phyloP scores from a whole-genome alignment of 1,140 invertebrate genomes.

The Trypoxylus dichotomus region DNA sequence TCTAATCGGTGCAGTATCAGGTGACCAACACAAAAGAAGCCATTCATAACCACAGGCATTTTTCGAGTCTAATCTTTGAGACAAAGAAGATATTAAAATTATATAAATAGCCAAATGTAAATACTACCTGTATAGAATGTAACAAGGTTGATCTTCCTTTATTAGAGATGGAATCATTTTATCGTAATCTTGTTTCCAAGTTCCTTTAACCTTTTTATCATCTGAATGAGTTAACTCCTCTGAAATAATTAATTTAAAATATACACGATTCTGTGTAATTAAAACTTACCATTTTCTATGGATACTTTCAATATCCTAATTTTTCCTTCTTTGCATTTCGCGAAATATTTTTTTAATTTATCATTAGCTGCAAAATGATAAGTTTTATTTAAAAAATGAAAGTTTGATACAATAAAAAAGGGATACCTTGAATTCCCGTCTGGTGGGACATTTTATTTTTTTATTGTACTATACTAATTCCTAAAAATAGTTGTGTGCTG shows the following conservation, averaged over 20 bases:
- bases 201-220: conserved; percentile 67
- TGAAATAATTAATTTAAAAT: conserved; percentile 55
- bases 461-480: not conserved
- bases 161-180: conserved; percentile 75
- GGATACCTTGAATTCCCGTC: conserved; percentile 72
- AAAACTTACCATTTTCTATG: conserved; percentile 79
- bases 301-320: conserved; percentile 79
- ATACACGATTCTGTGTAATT: conserved; percentile 31
- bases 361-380: conserved; percentile 72
- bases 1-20: conserved; percentile 84
- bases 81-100: conserved; percentile 35
- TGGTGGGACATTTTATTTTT: conserved; percentile 71
- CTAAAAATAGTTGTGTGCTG: not conserved
- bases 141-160: conserved; percentile 88
- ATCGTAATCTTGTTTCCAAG: conserved; percentile 90
- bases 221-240: conserved; percentile 76
- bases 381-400: conserved; percentile 5
- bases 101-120: conserved; percentile 45
- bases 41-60: conserved; percentile 86
- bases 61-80: conserved; percentile 73
- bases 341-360: conserved; percentile 77
- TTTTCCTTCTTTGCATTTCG: conserved; percentile 79
- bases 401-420: not conserved
- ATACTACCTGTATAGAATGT: conserved; percentile 80
- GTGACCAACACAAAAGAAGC: conserved; percentile 94